A percentile compares a stretch with the other conserved stretches of the same genome.
These are phyloP conservation scores for Protaetia brevitarsis DNA, from an alignment of 1,140 invertebrate genomes.

Conservation along the genomic window DNA sequence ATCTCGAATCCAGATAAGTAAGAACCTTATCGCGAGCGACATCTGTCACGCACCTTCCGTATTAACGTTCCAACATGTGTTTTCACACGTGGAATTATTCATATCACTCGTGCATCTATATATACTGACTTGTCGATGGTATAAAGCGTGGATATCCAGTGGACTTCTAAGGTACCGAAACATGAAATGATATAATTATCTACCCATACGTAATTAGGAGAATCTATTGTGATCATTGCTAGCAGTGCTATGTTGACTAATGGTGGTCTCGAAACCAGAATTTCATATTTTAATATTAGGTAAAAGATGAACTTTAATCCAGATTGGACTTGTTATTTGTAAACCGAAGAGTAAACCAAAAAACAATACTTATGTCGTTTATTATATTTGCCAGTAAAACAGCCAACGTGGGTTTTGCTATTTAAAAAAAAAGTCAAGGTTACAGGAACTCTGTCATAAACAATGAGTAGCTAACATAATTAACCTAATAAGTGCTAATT, in stretches of 20 bases:
- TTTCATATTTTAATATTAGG: too few species aligned
- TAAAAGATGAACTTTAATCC: too few species aligned
- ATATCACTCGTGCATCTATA: constrained; percentile 27
- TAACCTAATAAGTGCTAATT: too few species aligned
- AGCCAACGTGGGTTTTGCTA: too few species aligned
- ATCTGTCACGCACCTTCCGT: constrained; percentile 32
- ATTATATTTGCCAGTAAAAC: too few species aligned
- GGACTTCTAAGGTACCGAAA: constrained; percentile 6
- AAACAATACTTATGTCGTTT: too few species aligned
- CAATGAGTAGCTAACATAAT: too few species aligned
- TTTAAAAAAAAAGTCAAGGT: too few species aligned
- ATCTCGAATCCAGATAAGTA: background rate
- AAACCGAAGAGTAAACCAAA: too few species aligned
- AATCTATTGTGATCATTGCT: constrained; percentile 14
- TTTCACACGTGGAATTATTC: constrained; percentile 36
- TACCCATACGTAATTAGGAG: constrained; percentile 34
- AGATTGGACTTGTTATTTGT: too few species aligned
- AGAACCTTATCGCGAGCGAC: constrained; percentile 27
- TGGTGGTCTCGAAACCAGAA: too few species aligned
- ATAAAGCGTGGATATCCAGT: constrained; percentile 26
- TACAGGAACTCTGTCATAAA: too few species aligned
- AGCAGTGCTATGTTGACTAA: constrained; percentile 19
- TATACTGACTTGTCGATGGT: constrained; percentile 24
- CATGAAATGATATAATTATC: constrained; percentile 35
- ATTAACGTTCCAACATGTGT: constrained; percentile 35